phyloP scores from a whole-genome alignment of 2,797 vertebrate species.

The Acestrorhynchus altus region DNA sequence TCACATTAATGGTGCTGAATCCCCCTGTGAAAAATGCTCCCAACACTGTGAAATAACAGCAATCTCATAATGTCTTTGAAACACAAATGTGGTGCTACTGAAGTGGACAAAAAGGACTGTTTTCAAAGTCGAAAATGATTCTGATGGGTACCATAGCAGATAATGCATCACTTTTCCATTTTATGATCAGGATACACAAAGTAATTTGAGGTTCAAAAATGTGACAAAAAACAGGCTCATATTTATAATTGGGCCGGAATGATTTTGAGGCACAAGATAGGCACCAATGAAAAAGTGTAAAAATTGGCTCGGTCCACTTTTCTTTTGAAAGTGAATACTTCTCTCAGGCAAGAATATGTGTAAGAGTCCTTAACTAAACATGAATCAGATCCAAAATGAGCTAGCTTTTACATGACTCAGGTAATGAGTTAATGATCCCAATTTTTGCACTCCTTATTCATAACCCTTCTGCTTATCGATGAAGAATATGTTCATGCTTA shows the following conservation, averaged over 20 bases:
- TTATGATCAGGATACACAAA: constrained; percentile 17
- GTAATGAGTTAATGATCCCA: neutral
- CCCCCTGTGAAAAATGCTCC: neutral
- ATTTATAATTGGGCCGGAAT: constrained; percentile 5
- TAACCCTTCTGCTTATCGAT: neutral
- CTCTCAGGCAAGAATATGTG: neutral
- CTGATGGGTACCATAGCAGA: neutral
- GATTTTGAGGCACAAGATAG: neutral
- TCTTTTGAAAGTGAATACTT: neutral
- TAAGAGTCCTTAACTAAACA: neutral
- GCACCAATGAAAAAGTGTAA: neutral
- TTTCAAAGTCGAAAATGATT: neutral
- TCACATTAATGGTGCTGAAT: neutral
- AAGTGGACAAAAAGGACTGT: neutral
- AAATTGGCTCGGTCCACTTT: too few relatives aligned
- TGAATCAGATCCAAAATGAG: neutral
- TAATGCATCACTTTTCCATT: neutral
- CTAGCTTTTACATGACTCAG: neutral
- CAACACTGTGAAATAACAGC: neutral
- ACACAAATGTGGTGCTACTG: neutral
- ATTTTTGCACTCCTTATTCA: neutral
- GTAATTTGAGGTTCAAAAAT: neutral
- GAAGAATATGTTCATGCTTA: neutral
- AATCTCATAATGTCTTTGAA: neutral
- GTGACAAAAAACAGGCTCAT: constrained; percentile 21